Conservation (phyloP, 2,113 vertebrate genomes). For the Amblyopsis rosae region DNA sequence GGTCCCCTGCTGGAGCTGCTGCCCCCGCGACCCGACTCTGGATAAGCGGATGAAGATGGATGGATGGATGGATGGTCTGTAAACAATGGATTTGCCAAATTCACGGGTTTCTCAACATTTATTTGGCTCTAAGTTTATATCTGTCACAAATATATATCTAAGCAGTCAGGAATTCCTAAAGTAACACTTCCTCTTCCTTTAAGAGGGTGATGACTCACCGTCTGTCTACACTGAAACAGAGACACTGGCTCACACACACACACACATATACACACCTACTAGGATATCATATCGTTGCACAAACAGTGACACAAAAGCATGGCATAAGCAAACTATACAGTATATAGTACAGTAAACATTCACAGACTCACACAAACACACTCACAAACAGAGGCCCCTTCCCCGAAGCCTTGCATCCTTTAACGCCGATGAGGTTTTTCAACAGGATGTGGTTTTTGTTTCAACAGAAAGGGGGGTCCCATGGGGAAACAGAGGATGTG, state of each 20-base stretch:
- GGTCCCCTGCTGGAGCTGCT: too few relatives aligned
- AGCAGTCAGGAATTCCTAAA: constrained; percentile 18
- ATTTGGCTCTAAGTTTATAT: neutral
- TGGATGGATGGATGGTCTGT: too few relatives aligned
- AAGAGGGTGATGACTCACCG: constrained; percentile 25
- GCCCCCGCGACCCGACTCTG: too few relatives aligned
- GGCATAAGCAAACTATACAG: too few relatives aligned
- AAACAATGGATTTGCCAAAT: too few relatives aligned
- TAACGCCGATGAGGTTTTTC: constrained; percentile 28
- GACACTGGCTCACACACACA: neutral
- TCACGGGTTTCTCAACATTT: neutral
- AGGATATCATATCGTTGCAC: neutral
- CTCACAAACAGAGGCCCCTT: neutral
- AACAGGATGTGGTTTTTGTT: constrained; percentile 61
- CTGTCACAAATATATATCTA: neutral
- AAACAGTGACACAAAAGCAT: neutral
- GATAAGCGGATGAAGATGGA: too few relatives aligned
- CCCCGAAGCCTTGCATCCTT: constrained; percentile 27
- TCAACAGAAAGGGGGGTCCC: neutral
- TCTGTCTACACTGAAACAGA: neutral
- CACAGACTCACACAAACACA: neutral
- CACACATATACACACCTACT: neutral
- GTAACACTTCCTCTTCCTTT: constrained; percentile 48
- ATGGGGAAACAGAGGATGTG: constrained; percentile 4
- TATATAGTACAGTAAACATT: neutral